Evolutionary conservation across 2,888 invertebrate species (phyloP), one percentile per base, ranked within the genome.

Genomic region (Megalurothrips usitatus): DNA sequence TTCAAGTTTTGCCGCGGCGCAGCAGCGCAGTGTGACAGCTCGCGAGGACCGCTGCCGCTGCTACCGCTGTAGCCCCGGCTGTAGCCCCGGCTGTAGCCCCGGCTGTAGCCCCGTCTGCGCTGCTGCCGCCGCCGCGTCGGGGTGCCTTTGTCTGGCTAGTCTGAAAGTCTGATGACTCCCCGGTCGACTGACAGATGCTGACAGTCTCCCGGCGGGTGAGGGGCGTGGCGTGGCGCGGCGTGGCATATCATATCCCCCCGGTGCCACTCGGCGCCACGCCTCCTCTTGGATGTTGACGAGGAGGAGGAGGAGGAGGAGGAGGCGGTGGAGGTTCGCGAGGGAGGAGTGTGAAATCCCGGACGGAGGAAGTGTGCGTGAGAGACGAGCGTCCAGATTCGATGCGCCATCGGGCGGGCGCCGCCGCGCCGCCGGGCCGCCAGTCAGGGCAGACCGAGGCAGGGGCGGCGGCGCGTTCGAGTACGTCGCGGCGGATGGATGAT

Each of bases 111-210:
- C 34, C 34, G 34, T 6, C 6, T 2, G 3, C 34, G 34, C 34
- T 43, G 34, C 34, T 43, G 34, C 34, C 34, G 34, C 34, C 34
- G 14, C 58, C 58, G 14, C 68, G 2, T 26, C 68, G 68, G 23
- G 11, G 26, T 9, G 23, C 68, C 26, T 75, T 75, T 75, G 68
- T 75, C 23, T 26, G 68, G 26, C 68, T 75, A 26, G 68, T 26
- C 68, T 75, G 68, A 75, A 75, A 75, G 68, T 75, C 68, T 75
- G 68, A 75, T 75, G 68, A 75, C 23, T 75, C 68, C 23, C 68
- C 68, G 26, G 68, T 12, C 26, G 68, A 26, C 68, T 75, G 68
- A 75, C 68, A 26, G 68, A 23, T 26, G 68, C 68, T 75, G 68
- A 26, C 26, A 26, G 26, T 23, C 9, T 19, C 68, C 23, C 68